A percentile compares a stretch with the other conserved stretches of the same genome.
Evolutionary conservation across 1,140 invertebrate genomes (phyloP).

Genomic region (Drosophila grimshawi): DNA sequence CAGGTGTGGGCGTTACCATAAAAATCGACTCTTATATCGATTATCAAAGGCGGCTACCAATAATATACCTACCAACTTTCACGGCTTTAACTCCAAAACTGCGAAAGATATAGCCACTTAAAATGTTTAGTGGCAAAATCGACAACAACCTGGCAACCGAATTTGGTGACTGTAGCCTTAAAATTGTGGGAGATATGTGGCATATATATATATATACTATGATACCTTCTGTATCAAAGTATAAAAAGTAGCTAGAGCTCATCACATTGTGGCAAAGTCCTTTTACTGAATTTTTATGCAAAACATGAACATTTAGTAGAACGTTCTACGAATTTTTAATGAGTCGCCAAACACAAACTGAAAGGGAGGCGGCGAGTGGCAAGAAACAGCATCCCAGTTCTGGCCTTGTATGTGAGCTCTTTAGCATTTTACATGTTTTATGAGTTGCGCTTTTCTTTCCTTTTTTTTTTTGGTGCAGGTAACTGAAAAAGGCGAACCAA

Average conservation of each 20-base stretch:
- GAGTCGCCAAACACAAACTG: conserved; percentile 37
- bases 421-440: conserved; percentile 79
- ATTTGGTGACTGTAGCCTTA: too few relatives aligned
- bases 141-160: too few relatives aligned
- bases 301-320: conserved; percentile 80
- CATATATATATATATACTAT: too few relatives aligned
- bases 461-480: conserved; percentile 47
- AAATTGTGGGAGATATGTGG: too few relatives aligned
- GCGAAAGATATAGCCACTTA: too few relatives aligned
- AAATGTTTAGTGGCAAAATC: too few relatives aligned
- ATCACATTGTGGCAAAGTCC: conserved; percentile 48
- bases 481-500: conserved; percentile 36
- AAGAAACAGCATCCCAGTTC: conserved; percentile 12
- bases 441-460: conserved; percentile 46
- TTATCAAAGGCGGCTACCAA: too few relatives aligned
- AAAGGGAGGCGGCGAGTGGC: neutral
- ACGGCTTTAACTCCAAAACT: too few relatives aligned
- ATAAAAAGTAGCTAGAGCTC: conserved; percentile 37
- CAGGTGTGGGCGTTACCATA: too few relatives aligned
- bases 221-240: too few relatives aligned
- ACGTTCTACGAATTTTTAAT: conserved; percentile 79
- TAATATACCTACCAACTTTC: too few relatives aligned
- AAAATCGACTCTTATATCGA: too few relatives aligned
- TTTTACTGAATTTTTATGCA: conserved; percentile 77
- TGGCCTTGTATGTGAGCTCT: conserved; percentile 55